These are phyloP conservation scores for Leptopilina boulardi DNA, from an alignment of 1,140 invertebrate genomes.

Conservation along the genomic window DNA sequence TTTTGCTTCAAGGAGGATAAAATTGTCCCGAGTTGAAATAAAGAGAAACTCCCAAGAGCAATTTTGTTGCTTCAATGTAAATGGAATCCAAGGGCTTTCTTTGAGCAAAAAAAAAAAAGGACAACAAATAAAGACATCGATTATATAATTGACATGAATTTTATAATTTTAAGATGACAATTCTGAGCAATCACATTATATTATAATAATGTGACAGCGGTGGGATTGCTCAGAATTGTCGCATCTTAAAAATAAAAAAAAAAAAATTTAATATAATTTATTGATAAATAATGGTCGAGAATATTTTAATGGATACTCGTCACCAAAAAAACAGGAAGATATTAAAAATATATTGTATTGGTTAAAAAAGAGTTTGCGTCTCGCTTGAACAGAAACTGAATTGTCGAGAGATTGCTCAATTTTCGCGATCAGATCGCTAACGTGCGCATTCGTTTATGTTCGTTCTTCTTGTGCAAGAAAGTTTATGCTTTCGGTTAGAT, in stretches of 20 bases:
- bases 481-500: slow-evolving; percentile 17
- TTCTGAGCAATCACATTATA: too few relatives aligned
- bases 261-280: too few relatives aligned
- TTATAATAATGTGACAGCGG: too few relatives aligned
- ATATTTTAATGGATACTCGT: neutral
- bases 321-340: neutral
- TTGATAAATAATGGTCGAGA: too few relatives aligned
- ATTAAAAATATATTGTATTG: neutral
- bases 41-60: slow-evolving; percentile 12
- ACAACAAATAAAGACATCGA: neutral
- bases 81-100: neutral
- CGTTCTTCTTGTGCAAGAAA: neutral
- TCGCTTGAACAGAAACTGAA: neutral
- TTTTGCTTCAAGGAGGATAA: neutral
- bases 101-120: neutral
- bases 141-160: neutral
- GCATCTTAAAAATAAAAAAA: too few relatives aligned
- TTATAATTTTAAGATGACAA: too few relatives aligned
- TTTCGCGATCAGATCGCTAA: neutral
- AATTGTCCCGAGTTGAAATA: slow-evolving; percentile 3
- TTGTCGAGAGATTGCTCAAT: slow-evolving; percentile 6
- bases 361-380: neutral
- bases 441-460: neutral
- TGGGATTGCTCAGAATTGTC: too few relatives aligned
- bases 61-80: slow-evolving; percentile 15